Conservation (phyloP, 2,888 invertebrate genomes). For the Stomorhina lunata region DNA sequence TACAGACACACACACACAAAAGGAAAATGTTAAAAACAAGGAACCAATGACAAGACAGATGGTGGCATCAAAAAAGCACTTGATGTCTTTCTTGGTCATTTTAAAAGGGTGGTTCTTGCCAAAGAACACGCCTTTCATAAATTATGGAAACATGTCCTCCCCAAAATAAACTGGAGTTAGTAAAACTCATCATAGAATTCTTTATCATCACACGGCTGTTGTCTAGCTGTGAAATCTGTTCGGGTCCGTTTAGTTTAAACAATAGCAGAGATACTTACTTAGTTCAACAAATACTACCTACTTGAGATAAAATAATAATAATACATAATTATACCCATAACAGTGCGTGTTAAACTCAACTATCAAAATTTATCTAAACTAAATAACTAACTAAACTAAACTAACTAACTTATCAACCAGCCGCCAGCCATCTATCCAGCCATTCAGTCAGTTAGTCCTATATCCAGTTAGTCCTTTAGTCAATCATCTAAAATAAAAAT, state of each 20-base stretch:
- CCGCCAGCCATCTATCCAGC: neutral
- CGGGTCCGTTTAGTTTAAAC: conserved; percentile 77
- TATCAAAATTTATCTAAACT: conserved; percentile 2
- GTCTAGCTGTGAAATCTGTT: conserved; percentile 80
- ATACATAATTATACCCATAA: conserved; percentile 62
- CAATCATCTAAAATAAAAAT: neutral
- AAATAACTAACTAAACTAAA: neutral
- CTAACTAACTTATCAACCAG: neutral
- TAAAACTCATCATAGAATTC: conserved; percentile 79
- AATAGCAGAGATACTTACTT: conserved; percentile 64
- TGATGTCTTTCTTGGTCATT: conserved; percentile 68
- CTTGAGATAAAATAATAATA: conserved; percentile 61
- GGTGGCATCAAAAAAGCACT: conserved; percentile 14
- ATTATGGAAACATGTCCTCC: conserved; percentile 77
- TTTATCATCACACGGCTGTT: conserved; percentile 80
- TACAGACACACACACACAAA: neutral
- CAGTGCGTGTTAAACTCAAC: conserved; percentile 62
- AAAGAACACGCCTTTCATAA: conserved; percentile 74
- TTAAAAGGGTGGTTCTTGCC: conserved; percentile 70
- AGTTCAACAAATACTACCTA: conserved; percentile 51
- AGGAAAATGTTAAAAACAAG: no score
- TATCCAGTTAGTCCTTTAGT: neutral
- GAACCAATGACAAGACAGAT: conserved; percentile 50
- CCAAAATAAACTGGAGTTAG: conserved; percentile 75
- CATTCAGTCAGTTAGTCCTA: conserved; percentile 1